These are phyloP conservation scores for Drosophila trichaetosa DNA, from an alignment of 2,888 invertebrate genomes.

Conservation along the genomic window DNA sequence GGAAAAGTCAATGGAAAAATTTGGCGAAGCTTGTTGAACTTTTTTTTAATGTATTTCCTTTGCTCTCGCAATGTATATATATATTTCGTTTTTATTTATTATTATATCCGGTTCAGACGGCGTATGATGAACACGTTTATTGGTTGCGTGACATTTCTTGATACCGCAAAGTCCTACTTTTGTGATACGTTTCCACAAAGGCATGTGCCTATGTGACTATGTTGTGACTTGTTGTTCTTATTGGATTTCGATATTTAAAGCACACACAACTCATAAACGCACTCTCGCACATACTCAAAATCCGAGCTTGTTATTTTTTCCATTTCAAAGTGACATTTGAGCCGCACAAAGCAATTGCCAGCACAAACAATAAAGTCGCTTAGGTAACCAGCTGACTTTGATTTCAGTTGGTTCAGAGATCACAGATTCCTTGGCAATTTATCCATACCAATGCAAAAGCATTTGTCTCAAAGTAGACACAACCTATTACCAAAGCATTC, in stretches of 20 bases:
- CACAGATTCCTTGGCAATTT: constrained; percentile 19
- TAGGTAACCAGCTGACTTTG: constrained; percentile 41
- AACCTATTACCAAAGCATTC: not conserved
- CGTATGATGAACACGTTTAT: constrained; percentile 66
- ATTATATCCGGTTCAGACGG: constrained; percentile 65
- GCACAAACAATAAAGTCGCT: constrained; percentile 23
- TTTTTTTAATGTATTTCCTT: constrained; percentile 58
- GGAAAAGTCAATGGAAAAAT: constrained; percentile 8
- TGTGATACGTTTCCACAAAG: not conserved
- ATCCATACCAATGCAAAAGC: not conserved
- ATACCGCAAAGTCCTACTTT: not conserved
- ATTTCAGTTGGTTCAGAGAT: constrained; percentile 45
- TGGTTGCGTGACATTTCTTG: constrained; percentile 47
- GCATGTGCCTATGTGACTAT: not conserved
- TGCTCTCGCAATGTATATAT: not conserved
- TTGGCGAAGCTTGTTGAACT: constrained; percentile 30
- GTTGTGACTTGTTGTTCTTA: constrained; percentile 13
- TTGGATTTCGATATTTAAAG: constrained; percentile 49
- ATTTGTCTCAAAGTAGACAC: not conserved
- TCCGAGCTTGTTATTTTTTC: constrained; percentile 47
- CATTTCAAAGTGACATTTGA: constrained; percentile 25
- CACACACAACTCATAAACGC: constrained; percentile 16
- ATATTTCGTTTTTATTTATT: constrained; percentile 50
- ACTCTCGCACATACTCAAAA: constrained; percentile 9
- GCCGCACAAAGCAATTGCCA: constrained; percentile 27